A percentile compares a stretch with the other conserved stretches of the same genome.
Conservation (phyloP, 2,113 vertebrate genomes). For the Heterotilapia buettikoferi region DNA sequence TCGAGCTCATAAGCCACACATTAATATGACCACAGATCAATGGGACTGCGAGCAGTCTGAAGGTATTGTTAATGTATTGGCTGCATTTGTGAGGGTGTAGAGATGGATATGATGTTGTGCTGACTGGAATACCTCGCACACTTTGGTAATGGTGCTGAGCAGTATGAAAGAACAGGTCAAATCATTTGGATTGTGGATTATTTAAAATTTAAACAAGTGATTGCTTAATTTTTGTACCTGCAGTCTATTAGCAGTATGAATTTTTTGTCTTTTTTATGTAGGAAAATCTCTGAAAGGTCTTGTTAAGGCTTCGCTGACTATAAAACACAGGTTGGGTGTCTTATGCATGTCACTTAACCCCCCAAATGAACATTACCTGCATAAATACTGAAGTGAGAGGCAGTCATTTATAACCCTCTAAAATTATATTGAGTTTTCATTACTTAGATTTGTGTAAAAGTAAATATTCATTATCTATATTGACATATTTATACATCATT, state of each 20-base stretch:
- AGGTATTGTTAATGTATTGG: constrained; percentile 51
- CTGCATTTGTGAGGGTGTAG: constrained; percentile 17
- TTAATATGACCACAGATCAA: constrained; percentile 67
- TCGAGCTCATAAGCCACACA: constrained; percentile 46
- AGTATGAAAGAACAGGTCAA: background rate
- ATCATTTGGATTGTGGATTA: background rate
- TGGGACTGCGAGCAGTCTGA: constrained; percentile 40
- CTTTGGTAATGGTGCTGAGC: background rate
- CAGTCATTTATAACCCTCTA: background rate
- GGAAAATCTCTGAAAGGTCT: background rate
- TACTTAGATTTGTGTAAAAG: background rate
- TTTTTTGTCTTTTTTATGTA: background rate
- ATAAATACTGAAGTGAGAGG: background rate
- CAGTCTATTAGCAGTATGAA: background rate
- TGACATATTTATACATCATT: background rate
- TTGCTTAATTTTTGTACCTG: background rate
- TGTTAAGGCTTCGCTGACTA: background rate
- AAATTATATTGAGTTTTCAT: background rate
- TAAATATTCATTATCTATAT: background rate
- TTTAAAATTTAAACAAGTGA: background rate
- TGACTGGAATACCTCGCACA: background rate
- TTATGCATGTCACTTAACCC: background rate
- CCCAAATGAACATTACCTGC: background rate
- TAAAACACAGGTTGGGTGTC: background rate
- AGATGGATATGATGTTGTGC: background rate